Evolutionary conservation across 2,113 vertebrate species (phyloP).

Genomic region (Corvus moneduloides): DNA sequence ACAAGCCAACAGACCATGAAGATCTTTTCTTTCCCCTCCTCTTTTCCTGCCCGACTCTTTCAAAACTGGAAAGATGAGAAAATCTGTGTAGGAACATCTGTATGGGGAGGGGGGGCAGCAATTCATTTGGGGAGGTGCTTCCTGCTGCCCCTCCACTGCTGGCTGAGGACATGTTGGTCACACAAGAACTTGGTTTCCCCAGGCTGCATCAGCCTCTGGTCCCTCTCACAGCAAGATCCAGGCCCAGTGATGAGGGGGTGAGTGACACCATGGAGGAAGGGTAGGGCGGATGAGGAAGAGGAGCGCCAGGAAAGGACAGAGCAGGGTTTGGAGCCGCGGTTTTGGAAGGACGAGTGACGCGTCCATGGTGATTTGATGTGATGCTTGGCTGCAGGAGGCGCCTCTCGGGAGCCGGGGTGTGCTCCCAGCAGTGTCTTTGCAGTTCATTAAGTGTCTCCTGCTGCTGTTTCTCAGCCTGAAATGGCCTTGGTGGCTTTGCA

Average conservation of each 20-base stretch:
- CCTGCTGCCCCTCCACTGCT: background rate
- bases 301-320: accelerated
- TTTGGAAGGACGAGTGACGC: background rate
- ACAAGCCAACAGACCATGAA: background rate
- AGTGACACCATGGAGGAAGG: background rate
- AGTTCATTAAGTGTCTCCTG: background rate
- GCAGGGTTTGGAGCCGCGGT: accelerated
- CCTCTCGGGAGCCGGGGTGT: background rate
- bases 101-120: background rate
- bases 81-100: background rate
- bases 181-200: background rate
- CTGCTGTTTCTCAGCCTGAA: background rate
- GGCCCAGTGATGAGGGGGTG: accelerated
- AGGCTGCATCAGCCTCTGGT: background rate
- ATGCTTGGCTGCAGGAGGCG: background rate
- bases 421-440: background rate
- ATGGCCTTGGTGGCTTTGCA: background rate
- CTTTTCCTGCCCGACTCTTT: background rate
- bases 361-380: background rate
- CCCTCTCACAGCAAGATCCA: background rate
- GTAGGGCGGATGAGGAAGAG: background rate
- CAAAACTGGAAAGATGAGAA: background rate
- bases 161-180: accelerated
- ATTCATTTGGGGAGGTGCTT: background rate
- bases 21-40: background rate